Evolutionary conservation across 92 coral and sea anemone species (phyloP), one percentile per base, ranked within the genome.

Genomic region (Scolanthus callimorphus): DNA sequence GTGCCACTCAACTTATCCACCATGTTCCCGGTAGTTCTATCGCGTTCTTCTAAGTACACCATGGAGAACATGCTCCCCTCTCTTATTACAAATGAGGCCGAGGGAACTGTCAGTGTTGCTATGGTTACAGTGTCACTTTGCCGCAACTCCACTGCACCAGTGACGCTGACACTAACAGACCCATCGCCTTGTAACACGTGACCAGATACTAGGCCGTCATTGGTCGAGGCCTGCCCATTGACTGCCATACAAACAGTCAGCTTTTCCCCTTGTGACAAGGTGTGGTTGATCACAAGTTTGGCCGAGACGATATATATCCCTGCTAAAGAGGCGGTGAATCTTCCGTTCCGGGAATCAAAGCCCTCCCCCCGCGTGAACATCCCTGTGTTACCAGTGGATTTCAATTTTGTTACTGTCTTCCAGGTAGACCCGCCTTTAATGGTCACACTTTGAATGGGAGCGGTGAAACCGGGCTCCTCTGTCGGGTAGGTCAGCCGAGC

Each of bases 401-500:
- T 60, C 85, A 79, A 78, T 10, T 43, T 60, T 1, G 31, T 37
- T 20, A 78, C 43, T 54, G 38, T 57, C 23, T 27, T 25, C 79
- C 79, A 63, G 28, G 23, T 38, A 8, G 73, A 29, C 0, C 15
- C 29, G 23, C 38, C n/a, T 6, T 17, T 26, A 31, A 43, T 22
- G 10, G 29, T 20, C 15, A 53, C 13, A 20, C 17, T 22, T 4
- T 29, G 20, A 49, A 71, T 41, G 21, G 56, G 65, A 30, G 67
- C 62, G 34, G 48, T 44, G 70, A 78, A 78, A 17, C 85, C 85
- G 1, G 85, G 68, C 23, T 78, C 58, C 49, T 78, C 79, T 24
- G 60, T 34, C 11, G 85, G 85, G 58, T 70, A 78, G 25, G 70
- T 78, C n/a, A 78, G 63, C 38, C 79, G 41, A 10, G 79, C 68